Conservation (phyloP, 2,888 invertebrate species). For the Drosophila borborema region DNA sequence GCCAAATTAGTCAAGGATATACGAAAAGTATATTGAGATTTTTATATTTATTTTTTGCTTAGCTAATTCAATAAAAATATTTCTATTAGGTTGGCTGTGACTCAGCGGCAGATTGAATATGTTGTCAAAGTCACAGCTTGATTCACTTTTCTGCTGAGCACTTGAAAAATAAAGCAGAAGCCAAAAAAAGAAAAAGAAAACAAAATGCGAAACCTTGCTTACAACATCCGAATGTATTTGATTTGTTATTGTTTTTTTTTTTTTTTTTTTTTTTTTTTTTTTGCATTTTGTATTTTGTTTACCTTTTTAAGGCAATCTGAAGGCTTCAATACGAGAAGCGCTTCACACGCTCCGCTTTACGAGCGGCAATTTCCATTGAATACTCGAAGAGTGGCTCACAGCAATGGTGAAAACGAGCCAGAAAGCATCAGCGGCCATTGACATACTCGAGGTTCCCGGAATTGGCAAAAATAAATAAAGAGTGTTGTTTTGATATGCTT, state of each 20-base stretch:
- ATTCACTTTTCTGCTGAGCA: conserved; percentile 48
- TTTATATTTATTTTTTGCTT: too few species aligned
- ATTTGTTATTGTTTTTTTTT: conserved; percentile 3
- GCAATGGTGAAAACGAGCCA: conserved; percentile 2
- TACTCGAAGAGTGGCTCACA: conserved; percentile 13
- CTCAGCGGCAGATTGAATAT: conserved; percentile 31
- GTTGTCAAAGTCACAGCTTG: conserved; percentile 51
- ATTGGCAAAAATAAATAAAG: conserved; percentile 6
- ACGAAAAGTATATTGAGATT: too few species aligned
- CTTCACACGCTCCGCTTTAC: conserved; percentile 38
- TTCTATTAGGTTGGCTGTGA: too few species aligned
- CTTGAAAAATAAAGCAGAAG: conserved; percentile 23
- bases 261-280: background rate
- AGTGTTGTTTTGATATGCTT: background rate
- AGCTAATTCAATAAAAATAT: too few species aligned
- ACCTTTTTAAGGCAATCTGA: conserved; percentile 7
- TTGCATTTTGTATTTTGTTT: conserved; percentile 6
- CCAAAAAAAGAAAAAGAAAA: conserved; percentile 3
- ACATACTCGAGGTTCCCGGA: conserved; percentile 24
- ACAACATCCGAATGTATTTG: conserved; percentile 2
- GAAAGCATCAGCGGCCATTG: conserved; percentile 17
- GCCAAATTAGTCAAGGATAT: background rate
- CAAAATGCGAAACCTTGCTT: conserved; percentile 5
- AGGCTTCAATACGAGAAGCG: conserved; percentile 12
- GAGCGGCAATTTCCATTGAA: conserved; percentile 32